Conservation (phyloP, 2,888 invertebrate genomes). For the Troglohyphantes excavatus region DNA sequence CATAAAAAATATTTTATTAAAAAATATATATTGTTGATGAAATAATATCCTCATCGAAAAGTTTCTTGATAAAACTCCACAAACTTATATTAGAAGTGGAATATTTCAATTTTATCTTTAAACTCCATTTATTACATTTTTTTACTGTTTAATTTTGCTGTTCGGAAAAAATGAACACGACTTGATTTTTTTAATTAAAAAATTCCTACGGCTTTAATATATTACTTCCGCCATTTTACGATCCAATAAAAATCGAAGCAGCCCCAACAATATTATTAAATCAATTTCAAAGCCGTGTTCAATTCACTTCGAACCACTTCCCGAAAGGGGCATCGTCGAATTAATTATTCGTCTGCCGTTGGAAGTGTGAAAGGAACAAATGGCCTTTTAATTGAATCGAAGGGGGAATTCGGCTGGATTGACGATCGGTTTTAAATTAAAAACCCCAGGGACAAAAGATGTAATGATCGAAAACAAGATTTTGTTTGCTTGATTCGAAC, state of each 20-base stretch:
- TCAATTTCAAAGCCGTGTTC: conserved; percentile 10
- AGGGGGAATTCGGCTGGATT: neutral
- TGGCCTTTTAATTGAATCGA: conserved; percentile 28
- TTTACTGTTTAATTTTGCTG: conserved; percentile 12
- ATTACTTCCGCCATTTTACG: conserved; percentile 30
- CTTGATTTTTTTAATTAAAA: conserved; percentile 37
- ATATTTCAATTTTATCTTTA: neutral
- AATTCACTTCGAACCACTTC: conserved; percentile 3
- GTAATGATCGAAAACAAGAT: too few relatives aligned
- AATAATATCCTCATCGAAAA: neutral
- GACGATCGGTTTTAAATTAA: conserved; percentile 13
- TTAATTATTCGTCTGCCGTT: conserved; percentile 19
- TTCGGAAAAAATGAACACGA: neutral
- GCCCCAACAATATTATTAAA: conserved; percentile 27
- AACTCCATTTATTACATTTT: neutral
- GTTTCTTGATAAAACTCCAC: neutral
- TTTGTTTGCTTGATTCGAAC: too few relatives aligned
- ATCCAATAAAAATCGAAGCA: conserved; percentile 42
- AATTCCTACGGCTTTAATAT: conserved; percentile 41
- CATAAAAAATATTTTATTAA: too few relatives aligned
- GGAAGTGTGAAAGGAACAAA: neutral
- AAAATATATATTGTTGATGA: too few relatives aligned
- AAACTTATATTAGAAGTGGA: neutral
- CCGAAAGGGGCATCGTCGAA: conserved; percentile 7
- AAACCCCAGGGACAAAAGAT: too few relatives aligned